These are phyloP conservation scores for Onchidella celtica DNA, from an alignment of 2,888 invertebrate species.

Conservation along the genomic window DNA sequence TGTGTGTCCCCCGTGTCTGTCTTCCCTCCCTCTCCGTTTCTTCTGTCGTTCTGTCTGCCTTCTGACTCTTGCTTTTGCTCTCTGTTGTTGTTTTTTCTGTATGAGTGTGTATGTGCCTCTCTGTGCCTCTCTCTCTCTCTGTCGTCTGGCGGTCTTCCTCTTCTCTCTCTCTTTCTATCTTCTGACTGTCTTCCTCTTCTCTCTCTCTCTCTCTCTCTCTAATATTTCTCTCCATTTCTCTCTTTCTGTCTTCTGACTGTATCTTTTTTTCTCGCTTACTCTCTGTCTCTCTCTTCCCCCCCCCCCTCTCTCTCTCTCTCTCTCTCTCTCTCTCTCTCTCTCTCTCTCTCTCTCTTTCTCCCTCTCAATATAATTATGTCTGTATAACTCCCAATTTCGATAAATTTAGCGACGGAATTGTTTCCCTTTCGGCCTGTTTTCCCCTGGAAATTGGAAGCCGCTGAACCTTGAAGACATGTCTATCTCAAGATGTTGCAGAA, in stretches of 20 bases:
- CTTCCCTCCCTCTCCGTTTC: not conserved
- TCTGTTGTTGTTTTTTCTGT: not conserved
- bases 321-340: conserved; percentile 18
- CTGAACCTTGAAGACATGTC: too few relatives aligned
- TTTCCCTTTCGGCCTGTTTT: not conserved
- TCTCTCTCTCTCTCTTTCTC: conserved; percentile 4
- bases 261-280: not conserved
- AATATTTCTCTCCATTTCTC: not conserved
- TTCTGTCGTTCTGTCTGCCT: not conserved
- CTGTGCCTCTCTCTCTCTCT: not conserved
- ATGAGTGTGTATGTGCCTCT: not conserved
- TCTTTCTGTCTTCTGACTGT: not conserved
- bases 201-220: not conserved
- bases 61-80: too few relatives aligned
- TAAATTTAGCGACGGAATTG: not conserved
- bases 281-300: not conserved
- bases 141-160: not conserved
- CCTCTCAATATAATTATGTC: not conserved
- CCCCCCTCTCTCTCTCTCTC: conserved; percentile 1
- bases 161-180: not conserved
- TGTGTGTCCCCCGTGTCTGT: not conserved
- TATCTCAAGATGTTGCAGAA: too few relatives aligned
- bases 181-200: not conserved
- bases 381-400: not conserved
- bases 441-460: too few relatives aligned